A percentile compares a stretch with the other conserved stretches of the same genome.
phyloP scores from a whole-genome alignment of 2,888 invertebrate genomes.

The Chelonus formosanus region DNA sequence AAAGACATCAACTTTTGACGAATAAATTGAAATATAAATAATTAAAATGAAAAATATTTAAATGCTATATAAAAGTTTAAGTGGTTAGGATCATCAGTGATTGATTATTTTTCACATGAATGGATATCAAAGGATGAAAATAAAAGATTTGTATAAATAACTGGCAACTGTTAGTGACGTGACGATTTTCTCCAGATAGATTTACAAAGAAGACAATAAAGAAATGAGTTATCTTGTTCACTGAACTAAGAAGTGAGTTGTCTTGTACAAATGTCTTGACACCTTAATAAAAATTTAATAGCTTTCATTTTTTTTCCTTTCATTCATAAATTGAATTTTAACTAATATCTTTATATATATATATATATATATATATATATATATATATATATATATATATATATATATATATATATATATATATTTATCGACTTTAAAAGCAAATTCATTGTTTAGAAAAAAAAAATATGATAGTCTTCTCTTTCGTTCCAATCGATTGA shows the following conservation, averaged over 20 bases:
- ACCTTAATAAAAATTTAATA: slow-evolving; percentile 16
- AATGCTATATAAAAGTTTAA: background rate
- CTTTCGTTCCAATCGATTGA: slow-evolving; percentile 29
- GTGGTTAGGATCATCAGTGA: background rate
- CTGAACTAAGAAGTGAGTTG: background rate
- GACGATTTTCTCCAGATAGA: slow-evolving; percentile 49
- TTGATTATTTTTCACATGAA: slow-evolving; percentile 19
- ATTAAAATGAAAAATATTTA: background rate
- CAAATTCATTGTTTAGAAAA: slow-evolving; percentile 3
- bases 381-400: too few species aligned
- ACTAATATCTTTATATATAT: too few species aligned
- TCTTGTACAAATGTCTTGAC: slow-evolving; percentile 22
- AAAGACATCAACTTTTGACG: background rate
- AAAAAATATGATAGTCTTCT: background rate
- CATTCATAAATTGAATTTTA: too few species aligned
- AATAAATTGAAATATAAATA: background rate
- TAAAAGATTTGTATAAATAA: slow-evolving; percentile 45
- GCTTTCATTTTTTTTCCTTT: slow-evolving; percentile 4
- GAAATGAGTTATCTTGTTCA: slow-evolving; percentile 15
- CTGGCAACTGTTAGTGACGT: slow-evolving; percentile 52
- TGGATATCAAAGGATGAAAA: slow-evolving; percentile 8
- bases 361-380: too few species aligned
- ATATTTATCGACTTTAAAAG: background rate
- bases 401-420: too few species aligned
- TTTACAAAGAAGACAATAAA: slow-evolving; percentile 32